A percentile compares a stretch with the other conserved stretches of the same genome.
Evolutionary conservation across 1,140 invertebrate genomes (phyloP).

Genomic region (Caenorhabditis inopinata): DNA sequence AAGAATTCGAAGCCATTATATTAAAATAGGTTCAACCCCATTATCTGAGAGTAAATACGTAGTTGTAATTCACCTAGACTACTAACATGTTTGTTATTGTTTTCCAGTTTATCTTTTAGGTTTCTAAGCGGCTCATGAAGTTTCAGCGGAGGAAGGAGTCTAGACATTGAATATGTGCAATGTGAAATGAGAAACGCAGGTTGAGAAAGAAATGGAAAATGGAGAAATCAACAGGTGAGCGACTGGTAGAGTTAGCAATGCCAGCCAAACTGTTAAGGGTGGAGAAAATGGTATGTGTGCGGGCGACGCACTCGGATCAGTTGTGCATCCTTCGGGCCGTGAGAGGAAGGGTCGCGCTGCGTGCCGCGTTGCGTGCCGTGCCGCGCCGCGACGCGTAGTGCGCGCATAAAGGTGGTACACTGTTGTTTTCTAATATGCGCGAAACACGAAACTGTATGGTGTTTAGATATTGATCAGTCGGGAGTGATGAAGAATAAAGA

Average conservation of each 20-base stretch:
- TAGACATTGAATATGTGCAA: no score
- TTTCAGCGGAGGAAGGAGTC: no score
- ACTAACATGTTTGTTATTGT: no score
- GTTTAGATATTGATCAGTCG: constrained; percentile 4
- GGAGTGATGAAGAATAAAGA: background rate
- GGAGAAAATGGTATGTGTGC: background rate
- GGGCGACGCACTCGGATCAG: background rate
- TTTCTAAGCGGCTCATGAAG: no score
- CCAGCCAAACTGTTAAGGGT: background rate
- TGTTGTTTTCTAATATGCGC: background rate
- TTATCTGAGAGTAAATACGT: no score
- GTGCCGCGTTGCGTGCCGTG: background rate
- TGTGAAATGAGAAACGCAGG: background rate
- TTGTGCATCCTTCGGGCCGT: background rate
- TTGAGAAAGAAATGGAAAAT: background rate
- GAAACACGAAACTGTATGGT: background rate
- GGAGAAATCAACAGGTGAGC: background rate
- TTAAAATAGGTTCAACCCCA: no score
- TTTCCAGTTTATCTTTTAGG: no score
- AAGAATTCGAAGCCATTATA: no score
- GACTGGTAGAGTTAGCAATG: background rate
- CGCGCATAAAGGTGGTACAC: background rate
- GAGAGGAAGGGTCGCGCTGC: no score
- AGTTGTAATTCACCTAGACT: no score
- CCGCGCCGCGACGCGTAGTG: background rate